Evolutionary conservation across 2,888 invertebrate species (phyloP), one percentile per base, ranked within the genome.

Genomic region (Drosophila lacicola): DNA sequence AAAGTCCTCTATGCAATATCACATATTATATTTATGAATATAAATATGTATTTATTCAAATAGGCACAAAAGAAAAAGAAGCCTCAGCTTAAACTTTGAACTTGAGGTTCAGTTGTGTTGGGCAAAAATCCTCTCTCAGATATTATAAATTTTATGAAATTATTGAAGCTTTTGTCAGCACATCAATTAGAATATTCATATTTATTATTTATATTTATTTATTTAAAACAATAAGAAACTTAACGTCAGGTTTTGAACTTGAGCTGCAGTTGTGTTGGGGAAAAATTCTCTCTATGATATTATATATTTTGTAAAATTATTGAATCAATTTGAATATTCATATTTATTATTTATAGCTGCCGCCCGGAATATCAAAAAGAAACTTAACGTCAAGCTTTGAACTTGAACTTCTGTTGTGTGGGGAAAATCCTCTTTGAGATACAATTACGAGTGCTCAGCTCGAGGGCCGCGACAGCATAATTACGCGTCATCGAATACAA

Each of bases 381-480:
- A 21, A 36, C 9, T 8, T 44, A 17, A 45, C 25, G n/a, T 25
- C 39, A 37, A 56, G 53, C 56, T 56, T 47, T 61, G 47, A 68
- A 50, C 67, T 71, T 57, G 47, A 56, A 37, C 36, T 25, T 36
- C 1, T 13, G 39, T 11, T 21, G 4, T 34, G 2, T 8, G n/a
- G 60, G 74, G 79, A 60, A 79, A 82, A 73, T 70, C 68, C 78
- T 68, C 49, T 45, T 47, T 13, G 47, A 71, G 46, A 39, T 56
- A 42, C 39, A 39, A 50, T 63, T 70, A 55, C 63, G 42, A 61
- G 65, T 36, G 14, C 66, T 58, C 45, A n/a, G 54, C 37, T 77
- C 46, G 65, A 84, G 82, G 61, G 73, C 34, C 60, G 46, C 36
- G 81, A 76, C 81, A 83, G 63, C 70, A 73, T 71, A 80, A 85